Conservation (phyloP, 2,888 invertebrate species). For the Chymomyza fuscimana region DNA sequence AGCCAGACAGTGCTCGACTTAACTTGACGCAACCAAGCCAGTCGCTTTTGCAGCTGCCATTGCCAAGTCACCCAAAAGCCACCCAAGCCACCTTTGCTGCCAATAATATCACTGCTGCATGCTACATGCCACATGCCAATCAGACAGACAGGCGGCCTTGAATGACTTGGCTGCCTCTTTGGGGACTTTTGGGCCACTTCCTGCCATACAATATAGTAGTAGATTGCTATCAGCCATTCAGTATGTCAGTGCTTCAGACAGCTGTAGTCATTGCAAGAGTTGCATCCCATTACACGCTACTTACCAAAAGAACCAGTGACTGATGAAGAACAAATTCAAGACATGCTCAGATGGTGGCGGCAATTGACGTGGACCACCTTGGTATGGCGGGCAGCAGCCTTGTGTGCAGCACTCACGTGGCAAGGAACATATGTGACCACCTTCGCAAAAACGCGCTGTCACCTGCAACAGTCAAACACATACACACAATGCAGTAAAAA, state of each 20-base stretch:
- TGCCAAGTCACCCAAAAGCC: neutral
- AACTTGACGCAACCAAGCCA: slow-evolving; percentile 62
- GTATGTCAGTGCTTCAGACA: neutral
- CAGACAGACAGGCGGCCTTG: slow-evolving; percentile 31
- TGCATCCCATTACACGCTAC: neutral
- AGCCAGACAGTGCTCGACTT: slow-evolving; percentile 33
- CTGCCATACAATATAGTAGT: neutral
- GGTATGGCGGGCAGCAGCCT: slow-evolving; percentile 83
- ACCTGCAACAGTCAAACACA: slow-evolving; percentile 76
- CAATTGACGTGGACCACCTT: slow-evolving; percentile 80
- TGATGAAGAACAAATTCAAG: slow-evolving; percentile 84
- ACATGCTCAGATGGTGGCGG: slow-evolving; percentile 82
- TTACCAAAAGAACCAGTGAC: slow-evolving; percentile 86
- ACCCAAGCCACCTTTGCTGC: slow-evolving; percentile 2
- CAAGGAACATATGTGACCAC: slow-evolving; percentile 86
- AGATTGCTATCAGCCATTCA: slow-evolving; percentile 7
- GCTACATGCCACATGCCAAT: slow-evolving; percentile 53
- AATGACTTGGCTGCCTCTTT: neutral
- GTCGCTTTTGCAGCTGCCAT: slow-evolving; percentile 11
- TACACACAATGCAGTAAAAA: neutral
- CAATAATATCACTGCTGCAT: slow-evolving; percentile 23
- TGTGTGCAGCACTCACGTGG: slow-evolving; percentile 88
- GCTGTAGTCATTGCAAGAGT: slow-evolving; percentile 8
- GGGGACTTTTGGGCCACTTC: slow-evolving; percentile 1
- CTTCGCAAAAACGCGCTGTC: slow-evolving; percentile 83